Conservation (phyloP, 53 echinoderm and acorn worm genomes). For the Zoroaster sp. region DNA sequence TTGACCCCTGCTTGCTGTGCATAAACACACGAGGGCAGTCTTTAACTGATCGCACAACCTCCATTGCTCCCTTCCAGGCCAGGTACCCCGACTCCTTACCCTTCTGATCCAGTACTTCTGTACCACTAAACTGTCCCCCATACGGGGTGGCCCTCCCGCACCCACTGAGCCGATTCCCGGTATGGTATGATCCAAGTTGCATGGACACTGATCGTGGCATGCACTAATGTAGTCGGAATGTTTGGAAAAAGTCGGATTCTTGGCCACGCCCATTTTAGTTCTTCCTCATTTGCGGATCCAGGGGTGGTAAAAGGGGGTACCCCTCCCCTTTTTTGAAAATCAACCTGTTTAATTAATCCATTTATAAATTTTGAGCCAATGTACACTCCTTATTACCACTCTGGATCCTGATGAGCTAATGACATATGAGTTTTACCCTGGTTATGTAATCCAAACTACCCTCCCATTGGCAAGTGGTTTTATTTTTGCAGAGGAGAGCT, state of each 20-base stretch:
- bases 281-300: neutral
- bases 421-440: too few species aligned
- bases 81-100: constrained; percentile 6
- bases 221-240: neutral
- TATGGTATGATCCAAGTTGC: constrained; percentile 21
- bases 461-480: too few species aligned
- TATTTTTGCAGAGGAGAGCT: too few species aligned
- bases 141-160: neutral
- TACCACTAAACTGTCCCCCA: constrained; percentile 11
- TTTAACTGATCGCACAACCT: neutral
- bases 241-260: neutral
- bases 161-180: neutral
- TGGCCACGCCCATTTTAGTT: neutral
- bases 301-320: too few species aligned
- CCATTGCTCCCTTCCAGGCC: neutral
- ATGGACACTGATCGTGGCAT: constrained; percentile 25
- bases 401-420: too few species aligned
- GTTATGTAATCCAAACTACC: too few species aligned
- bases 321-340: too few species aligned
- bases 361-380: too few species aligned
- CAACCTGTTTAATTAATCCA: too few species aligned
- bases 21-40: too few species aligned
- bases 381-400: too few species aligned
- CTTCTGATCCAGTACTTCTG: constrained; percentile 44
- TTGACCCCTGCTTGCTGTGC: too few species aligned